phyloP scores from a whole-genome alignment of 2,888 invertebrate species.

The Drepanosiphum platanoidis region DNA sequence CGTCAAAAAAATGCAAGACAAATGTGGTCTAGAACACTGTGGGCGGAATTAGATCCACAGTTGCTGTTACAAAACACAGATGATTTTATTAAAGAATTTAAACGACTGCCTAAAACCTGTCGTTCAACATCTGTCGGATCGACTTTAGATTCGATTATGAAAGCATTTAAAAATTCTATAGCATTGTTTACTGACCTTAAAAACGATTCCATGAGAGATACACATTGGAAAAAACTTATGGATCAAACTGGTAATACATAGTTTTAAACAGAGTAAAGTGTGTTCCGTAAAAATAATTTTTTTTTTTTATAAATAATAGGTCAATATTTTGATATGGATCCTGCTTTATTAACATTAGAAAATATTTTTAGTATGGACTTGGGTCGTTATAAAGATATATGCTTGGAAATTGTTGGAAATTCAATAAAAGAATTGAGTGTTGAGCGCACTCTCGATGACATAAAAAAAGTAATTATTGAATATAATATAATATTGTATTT shows the following conservation, averaged over 20 bases:
- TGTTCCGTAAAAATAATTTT: not conserved
- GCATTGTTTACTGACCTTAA: constrained; percentile 91
- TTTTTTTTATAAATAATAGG: not conserved
- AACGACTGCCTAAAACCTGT: constrained; percentile 76
- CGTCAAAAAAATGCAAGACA: constrained; percentile 79
- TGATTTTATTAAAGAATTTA: constrained; percentile 80
- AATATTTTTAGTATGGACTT: constrained; percentile 94
- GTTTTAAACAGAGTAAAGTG: not conserved
- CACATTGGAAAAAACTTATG: constrained; percentile 93
- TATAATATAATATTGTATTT: not conserved
- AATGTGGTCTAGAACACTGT: constrained; percentile 85
- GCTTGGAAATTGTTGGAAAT: constrained; percentile 85
- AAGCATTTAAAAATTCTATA: constrained; percentile 85
- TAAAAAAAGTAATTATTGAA: constrained; percentile 75
- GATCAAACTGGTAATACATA: constrained; percentile 79
- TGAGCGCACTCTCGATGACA: constrained; percentile 85
- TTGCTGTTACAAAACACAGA: constrained; percentile 87
- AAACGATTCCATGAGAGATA: constrained; percentile 87
- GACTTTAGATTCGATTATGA: constrained; percentile 83
- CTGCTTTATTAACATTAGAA: constrained; percentile 88
- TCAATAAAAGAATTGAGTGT: constrained; percentile 92
- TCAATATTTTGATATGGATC: constrained; percentile 84
- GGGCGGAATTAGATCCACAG: constrained; percentile 87
- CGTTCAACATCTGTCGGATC: constrained; percentile 73
- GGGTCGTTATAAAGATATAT: constrained; percentile 85